These are phyloP conservation scores for Coptodon rendalli DNA, from an alignment of 2,113 vertebrate species.

Conservation along the genomic window DNA sequence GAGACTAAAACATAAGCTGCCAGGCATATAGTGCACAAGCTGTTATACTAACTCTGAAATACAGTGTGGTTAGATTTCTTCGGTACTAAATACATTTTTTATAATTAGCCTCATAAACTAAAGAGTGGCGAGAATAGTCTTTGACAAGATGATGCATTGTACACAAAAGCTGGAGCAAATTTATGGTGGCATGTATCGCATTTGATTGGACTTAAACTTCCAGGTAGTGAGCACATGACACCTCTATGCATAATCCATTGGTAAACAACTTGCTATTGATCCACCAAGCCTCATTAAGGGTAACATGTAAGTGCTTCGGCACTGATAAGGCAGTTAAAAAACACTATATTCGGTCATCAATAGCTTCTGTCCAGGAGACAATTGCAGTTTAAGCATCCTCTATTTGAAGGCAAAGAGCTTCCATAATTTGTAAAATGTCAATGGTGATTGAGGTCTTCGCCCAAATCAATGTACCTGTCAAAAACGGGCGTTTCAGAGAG, in stretches of 20 bases:
- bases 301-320: background rate
- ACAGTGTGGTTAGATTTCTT: background rate
- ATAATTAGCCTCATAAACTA: background rate
- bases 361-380: conserved; percentile 13
- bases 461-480: conserved; percentile 47
- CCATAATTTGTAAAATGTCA: conserved; percentile 47
- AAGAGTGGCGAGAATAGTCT: background rate
- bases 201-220: conserved; percentile 19
- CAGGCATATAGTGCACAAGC: background rate
- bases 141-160: background rate
- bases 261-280: conserved; percentile 47
- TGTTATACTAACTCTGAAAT: background rate
- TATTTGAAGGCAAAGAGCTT: conserved; percentile 31
- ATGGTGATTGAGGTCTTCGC: conserved; percentile 46
- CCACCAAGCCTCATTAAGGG: background rate
- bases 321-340: conserved; percentile 42
- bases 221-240: background rate
- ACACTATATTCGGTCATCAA: conserved; percentile 22
- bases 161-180: background rate
- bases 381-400: conserved; percentile 34
- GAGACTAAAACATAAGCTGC: background rate
- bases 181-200: background rate
- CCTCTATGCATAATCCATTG: conserved; percentile 9
- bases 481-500: conserved; percentile 5
- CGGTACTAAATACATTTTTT: background rate